Percentiles rank a stretch among this genome's conserved stretches.
Evolutionary conservation across 2,113 vertebrate genomes (phyloP).

Genomic region (Panthera leo): DNA sequence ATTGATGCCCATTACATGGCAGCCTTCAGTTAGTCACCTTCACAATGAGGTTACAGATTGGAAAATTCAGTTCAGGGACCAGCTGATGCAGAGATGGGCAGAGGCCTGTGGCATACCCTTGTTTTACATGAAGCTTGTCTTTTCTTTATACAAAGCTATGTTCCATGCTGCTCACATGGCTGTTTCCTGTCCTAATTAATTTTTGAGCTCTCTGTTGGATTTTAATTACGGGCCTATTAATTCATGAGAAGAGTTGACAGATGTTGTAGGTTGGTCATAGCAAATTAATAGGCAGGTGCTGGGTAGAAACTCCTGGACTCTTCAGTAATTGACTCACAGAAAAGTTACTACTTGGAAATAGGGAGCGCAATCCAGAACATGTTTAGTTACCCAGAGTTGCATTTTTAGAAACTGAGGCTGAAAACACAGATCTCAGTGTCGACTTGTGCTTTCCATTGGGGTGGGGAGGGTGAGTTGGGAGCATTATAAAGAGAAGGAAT

Average conservation of each 20-base stretch:
- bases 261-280: slow-evolving; percentile 80
- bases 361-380: not conserved
- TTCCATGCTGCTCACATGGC: slow-evolving; percentile 26
- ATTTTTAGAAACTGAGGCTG: not conserved
- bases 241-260: slow-evolving; percentile 78
- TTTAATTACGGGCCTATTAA: slow-evolving; percentile 86
- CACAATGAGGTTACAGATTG: not conserved
- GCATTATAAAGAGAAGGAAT: not conserved
- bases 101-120: not conserved
- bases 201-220: slow-evolving; percentile 81
- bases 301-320: slow-evolving; percentile 65
- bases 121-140: slow-evolving; percentile 39
- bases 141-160: slow-evolving; percentile 33
- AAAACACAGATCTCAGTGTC: not conserved
- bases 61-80: not conserved
- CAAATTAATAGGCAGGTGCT: slow-evolving; percentile 82
- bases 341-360: not conserved
- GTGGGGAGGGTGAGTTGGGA: not conserved
- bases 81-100: not conserved
- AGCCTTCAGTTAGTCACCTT: not conserved
- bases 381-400: not conserved
- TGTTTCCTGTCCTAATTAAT: slow-evolving; percentile 81
- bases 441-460: not conserved
- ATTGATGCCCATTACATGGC: not conserved
- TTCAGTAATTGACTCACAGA: slow-evolving; percentile 60